Conservation (phyloP, 2,113 vertebrate genomes). For the Micronycteris hirsuta region DNA sequence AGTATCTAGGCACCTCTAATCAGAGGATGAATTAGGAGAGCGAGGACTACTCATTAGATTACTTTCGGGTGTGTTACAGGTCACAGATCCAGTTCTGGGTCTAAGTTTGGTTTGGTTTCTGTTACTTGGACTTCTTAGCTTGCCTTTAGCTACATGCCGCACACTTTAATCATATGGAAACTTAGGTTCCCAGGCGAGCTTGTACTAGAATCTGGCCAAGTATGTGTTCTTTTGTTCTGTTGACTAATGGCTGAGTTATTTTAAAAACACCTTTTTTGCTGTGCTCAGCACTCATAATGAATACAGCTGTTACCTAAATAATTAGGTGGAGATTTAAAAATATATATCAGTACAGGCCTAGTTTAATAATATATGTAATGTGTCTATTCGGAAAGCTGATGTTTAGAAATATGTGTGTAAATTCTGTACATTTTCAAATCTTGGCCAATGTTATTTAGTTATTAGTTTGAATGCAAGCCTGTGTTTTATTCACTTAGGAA, state of each 20-base stretch:
- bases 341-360: background rate
- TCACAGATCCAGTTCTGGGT: background rate
- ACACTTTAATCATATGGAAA: background rate
- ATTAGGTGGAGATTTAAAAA: background rate
- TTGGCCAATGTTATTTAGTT: background rate
- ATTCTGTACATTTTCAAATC: background rate
- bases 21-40: background rate
- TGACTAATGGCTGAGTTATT: constrained; percentile 46
- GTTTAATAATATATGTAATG: constrained; percentile 3
- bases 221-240: background rate
- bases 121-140: background rate
- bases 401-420: background rate
- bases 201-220: background rate
- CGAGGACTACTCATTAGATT: background rate
- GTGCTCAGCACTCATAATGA: background rate
- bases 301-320: constrained; percentile 32
- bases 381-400: background rate
- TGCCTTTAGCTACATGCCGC: background rate
- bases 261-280: constrained; percentile 8
- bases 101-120: background rate
- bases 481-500: background rate
- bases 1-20: background rate
- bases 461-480: background rate
- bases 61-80: background rate
- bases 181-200: background rate